Evolutionary conservation across 2,113 vertebrate genomes (phyloP), one percentile per base, ranked within the genome.

Genomic region (Cavia aperea): DNA sequence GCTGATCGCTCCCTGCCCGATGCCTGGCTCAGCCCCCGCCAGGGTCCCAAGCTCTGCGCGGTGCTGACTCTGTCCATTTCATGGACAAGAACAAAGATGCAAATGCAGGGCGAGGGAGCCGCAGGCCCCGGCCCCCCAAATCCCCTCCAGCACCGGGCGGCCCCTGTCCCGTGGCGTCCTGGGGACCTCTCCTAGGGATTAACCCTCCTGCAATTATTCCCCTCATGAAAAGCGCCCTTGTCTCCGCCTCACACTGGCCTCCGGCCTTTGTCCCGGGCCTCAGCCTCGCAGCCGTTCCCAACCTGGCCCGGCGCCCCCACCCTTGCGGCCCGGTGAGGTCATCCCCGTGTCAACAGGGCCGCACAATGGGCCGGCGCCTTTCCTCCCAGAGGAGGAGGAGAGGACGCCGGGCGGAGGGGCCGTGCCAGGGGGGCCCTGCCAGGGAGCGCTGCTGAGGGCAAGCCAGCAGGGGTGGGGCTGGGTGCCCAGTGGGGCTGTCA

Each of bases 141-240:
- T 23, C 75, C 18, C 2, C 39, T 49, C 3, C 4, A 4, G 84
- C 29, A 1, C 77, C 3, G 11, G 51, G 51, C 0, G 16, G 92
- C 81, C 1, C 65, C n/a, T 58, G 11, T 87, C 65, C 36, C 2
- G 4, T 54, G 0, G 6, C 60, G n/a, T 77, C 81, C 73, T 11
- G 0, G 1, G 90, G 60, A 49, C 26, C 60, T 87, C 92, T 81
- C 91, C 70, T 39, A 7, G 5, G 70, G 81, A 84, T 91, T 91
- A 93, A 65, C 72, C 5, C 46, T 87, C 33, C 81, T 46, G 43
- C 66, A 70, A 39, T 65, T 88, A 75, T 87, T 51, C 79, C 70
- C 18, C 31, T 65, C 9, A 39, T 95, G 93, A 95, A 95, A 96
- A 93, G 95, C 51, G 1, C 87, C 72, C 94, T 96, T 95, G 95